Percentiles rank a stretch among this genome's conserved stretches.
phyloP scores from a whole-genome alignment of 2,797 vertebrate genomes.

The Bufotes viridis region DNA sequence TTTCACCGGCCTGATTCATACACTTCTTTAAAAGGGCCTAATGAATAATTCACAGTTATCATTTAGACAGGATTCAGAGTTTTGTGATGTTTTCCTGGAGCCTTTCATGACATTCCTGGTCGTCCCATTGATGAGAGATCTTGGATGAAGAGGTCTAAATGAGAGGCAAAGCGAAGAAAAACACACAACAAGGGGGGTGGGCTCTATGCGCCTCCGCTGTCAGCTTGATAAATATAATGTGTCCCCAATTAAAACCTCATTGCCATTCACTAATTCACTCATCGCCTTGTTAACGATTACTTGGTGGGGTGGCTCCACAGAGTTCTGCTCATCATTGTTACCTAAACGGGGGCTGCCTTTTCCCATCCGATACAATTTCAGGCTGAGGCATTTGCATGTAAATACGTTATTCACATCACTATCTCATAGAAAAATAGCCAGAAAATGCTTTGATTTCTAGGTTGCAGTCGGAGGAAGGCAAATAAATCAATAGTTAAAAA shows the following conservation, averaged over 20 bases:
- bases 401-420: slow-evolving; percentile 95
- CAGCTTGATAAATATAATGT: slow-evolving; percentile 97
- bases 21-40: slow-evolving; percentile 81
- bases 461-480: slow-evolving; percentile 73
- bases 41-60: slow-evolving; percentile 98
- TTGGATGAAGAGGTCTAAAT: slow-evolving; percentile 74
- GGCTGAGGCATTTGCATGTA: slow-evolving; percentile 87
- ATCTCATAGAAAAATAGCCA: slow-evolving; percentile 87
- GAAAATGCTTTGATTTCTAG: slow-evolving; percentile 88
- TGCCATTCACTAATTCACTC: slow-evolving; percentile 88
- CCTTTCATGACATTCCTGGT: slow-evolving; percentile 81
- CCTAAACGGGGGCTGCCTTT: slow-evolving; percentile 81
- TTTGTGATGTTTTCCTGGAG: slow-evolving; percentile 78
- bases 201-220: slow-evolving; percentile 81
- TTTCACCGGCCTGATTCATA: slow-evolving; percentile 83
- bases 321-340: slow-evolving; percentile 79
- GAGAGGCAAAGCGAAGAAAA: slow-evolving; percentile 82
- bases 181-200: slow-evolving; percentile 86
- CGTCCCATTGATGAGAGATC: slow-evolving; percentile 73
- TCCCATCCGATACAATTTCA: slow-evolving; percentile 84
- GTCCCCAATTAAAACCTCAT: slow-evolving; percentile 97
- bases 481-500: slow-evolving; percentile 87
- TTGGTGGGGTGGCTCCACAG: slow-evolving; percentile 81
- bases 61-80: slow-evolving; percentile 75
- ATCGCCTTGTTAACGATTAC: slow-evolving; percentile 88